Evolutionary conservation across 2,113 vertebrate species (phyloP).

Genomic region (Phalacrocorax aristotelis): DNA sequence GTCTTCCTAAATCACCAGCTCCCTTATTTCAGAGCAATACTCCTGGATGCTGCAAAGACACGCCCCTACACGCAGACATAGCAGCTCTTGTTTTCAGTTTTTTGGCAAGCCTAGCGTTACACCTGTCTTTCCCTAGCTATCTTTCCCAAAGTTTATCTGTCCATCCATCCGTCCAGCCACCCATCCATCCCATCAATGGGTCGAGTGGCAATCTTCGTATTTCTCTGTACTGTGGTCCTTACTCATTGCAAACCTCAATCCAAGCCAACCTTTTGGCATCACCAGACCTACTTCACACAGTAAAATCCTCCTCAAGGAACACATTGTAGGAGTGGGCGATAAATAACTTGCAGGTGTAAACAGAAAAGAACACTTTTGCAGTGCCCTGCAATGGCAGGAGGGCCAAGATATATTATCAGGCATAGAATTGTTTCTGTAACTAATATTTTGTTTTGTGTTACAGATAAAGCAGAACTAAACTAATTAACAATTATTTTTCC

Average conservation of each 20-base stretch:
- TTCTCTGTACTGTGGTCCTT: background rate
- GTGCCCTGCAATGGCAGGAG: background rate
- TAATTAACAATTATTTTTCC: slow-evolving; percentile 40
- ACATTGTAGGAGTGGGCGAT: rapidly evolving
- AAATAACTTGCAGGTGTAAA: background rate
- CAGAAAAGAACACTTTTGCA: background rate
- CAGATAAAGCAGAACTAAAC: slow-evolving; percentile 44
- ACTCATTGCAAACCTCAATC: background rate
- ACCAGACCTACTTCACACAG: background rate
- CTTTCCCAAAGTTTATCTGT: background rate
- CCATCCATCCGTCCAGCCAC: background rate
- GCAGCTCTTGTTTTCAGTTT: background rate
- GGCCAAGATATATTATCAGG: background rate
- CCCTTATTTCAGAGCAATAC: background rate
- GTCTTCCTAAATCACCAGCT: background rate
- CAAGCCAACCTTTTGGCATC: background rate
- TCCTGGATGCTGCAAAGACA: background rate
- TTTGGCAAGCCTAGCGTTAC: background rate
- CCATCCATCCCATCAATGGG: background rate
- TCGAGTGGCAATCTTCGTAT: background rate
- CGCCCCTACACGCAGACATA: background rate
- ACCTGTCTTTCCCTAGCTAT: background rate
- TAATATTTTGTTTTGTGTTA: slow-evolving; percentile 11
- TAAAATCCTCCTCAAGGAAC: background rate
- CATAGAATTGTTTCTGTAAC: background rate